Evolutionary conservation across 2,797 vertebrate genomes (phyloP).

Genomic region (Gymnoscopelus microlampas): DNA sequence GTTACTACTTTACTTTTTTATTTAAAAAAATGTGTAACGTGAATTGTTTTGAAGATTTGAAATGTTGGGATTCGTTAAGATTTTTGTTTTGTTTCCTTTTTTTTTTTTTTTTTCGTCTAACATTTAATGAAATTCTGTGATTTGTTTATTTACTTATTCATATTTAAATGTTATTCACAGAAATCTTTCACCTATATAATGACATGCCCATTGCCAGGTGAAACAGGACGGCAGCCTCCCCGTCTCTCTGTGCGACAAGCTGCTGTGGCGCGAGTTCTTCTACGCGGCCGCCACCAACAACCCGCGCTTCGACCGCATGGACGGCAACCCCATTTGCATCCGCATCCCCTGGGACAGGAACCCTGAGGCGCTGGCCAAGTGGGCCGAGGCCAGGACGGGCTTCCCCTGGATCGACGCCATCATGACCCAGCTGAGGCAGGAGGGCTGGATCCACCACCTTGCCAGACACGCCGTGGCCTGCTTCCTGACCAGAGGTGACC

Average conservation of each 20-base stretch:
- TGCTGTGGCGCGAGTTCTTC: conserved; percentile 70
- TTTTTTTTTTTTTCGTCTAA: no score
- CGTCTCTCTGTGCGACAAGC: conserved; percentile 63
- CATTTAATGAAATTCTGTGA: no score
- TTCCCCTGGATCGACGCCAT: conserved; percentile 93
- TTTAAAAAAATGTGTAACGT: no score
- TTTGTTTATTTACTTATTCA: no score
- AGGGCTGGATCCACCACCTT: conserved; percentile 92
- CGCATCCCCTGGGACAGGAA: conserved; percentile 63
- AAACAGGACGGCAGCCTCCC: conserved; percentile 25
- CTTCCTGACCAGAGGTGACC: conserved; percentile 81
- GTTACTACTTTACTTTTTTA: no score
- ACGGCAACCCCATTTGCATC: conserved; percentile 69
- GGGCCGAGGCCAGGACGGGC: conserved; percentile 90
- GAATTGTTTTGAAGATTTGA: conserved; percentile 37
- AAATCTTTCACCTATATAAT: no score
- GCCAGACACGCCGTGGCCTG: conserved; percentile 89
- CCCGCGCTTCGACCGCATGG: conserved; percentile 65
- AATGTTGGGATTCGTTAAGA: no score
- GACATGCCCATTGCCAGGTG: no score
- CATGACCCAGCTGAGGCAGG: conserved; percentile 90
- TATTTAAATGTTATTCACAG: no score
- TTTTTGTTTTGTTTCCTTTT: no score
- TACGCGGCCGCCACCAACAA: conserved; percentile 68
- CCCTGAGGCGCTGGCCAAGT: conserved; percentile 87